A percentile compares a stretch with the other conserved stretches of the same genome.
These are phyloP conservation scores for Eueides isabella DNA, from an alignment of 1,140 invertebrate species.

Conservation along the genomic window DNA sequence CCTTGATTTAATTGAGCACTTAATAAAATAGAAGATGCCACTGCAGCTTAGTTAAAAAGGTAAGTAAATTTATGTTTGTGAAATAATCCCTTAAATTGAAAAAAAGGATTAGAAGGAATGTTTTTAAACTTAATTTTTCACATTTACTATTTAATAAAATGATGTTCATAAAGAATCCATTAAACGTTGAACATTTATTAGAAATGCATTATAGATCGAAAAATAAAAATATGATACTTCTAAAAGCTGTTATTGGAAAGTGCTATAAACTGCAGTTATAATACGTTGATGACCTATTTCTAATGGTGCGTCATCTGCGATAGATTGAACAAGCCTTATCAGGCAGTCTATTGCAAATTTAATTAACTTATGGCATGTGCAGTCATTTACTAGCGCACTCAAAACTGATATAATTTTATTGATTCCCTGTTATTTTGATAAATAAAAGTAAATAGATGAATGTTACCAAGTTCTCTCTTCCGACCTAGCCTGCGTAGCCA, in stretches of 20 bases:
- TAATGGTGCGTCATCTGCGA: neutral
- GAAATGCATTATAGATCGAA: too few relatives aligned
- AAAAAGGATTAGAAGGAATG: too few relatives aligned
- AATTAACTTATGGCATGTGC: slow-evolving; percentile 19
- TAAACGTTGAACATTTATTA: too few relatives aligned
- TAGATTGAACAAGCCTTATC: slow-evolving; percentile 19
- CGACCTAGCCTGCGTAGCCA: too few relatives aligned
- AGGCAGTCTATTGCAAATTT: slow-evolving; percentile 7
- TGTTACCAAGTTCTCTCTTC: neutral
- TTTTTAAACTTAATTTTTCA: too few relatives aligned
- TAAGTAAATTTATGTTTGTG: neutral
- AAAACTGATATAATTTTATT: neutral
- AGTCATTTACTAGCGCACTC: neutral
- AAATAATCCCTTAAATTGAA: too few relatives aligned
- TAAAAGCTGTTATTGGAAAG: too few relatives aligned
- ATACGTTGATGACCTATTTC: neutral
- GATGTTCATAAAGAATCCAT: too few relatives aligned
- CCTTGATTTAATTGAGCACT: neutral
- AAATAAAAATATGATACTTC: too few relatives aligned
- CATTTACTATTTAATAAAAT: too few relatives aligned
- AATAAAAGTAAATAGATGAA: neutral
- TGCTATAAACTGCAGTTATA: neutral
- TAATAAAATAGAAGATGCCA: neutral
- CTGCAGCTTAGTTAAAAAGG: neutral
- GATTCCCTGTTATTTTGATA: neutral